Conservation (phyloP, 1,140 invertebrate genomes). For the Drosophila pectinifera region DNA sequence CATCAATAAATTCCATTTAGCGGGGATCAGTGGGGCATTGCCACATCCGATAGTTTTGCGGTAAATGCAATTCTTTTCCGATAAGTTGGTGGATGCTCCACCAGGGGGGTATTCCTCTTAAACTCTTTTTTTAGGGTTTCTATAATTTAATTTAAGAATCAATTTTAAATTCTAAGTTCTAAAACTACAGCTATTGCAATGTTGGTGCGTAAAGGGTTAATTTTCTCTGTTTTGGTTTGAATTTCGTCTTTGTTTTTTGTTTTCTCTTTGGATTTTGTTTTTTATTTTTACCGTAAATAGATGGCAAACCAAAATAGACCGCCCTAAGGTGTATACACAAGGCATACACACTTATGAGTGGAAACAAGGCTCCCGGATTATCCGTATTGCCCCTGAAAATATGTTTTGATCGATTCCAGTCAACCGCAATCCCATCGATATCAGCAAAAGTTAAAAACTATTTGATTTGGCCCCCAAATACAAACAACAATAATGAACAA, state of each 20-base stretch:
- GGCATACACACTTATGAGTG: constrained; percentile 4
- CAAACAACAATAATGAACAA: neutral
- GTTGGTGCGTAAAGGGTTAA: neutral
- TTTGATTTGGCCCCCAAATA: constrained; percentile 32
- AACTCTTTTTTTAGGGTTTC: no score
- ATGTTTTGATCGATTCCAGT: constrained; percentile 34
- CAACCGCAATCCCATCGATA: constrained; percentile 9
- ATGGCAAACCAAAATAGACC: constrained; percentile 38
- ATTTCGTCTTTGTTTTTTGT: constrained; percentile 3
- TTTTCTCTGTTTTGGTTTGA: neutral
- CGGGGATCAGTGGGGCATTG: neutral
- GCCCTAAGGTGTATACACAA: constrained; percentile 15
- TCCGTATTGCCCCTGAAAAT: constrained; percentile 9
- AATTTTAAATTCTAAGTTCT: no score
- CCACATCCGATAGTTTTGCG: neutral
- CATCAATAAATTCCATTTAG: neutral
- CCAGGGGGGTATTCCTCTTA: no score
- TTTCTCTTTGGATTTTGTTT: neutral
- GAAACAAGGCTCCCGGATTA: constrained; percentile 10
- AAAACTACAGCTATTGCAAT: neutral
- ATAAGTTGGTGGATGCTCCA: neutral
- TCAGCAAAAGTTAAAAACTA: constrained; percentile 36
- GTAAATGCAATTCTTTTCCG: no score
- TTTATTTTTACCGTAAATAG: constrained; percentile 8
- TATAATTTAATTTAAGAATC: no score